Base-by-base conservation (phyloP, 2,888 invertebrate genomes). In the Homarus gammarus region DNA sequence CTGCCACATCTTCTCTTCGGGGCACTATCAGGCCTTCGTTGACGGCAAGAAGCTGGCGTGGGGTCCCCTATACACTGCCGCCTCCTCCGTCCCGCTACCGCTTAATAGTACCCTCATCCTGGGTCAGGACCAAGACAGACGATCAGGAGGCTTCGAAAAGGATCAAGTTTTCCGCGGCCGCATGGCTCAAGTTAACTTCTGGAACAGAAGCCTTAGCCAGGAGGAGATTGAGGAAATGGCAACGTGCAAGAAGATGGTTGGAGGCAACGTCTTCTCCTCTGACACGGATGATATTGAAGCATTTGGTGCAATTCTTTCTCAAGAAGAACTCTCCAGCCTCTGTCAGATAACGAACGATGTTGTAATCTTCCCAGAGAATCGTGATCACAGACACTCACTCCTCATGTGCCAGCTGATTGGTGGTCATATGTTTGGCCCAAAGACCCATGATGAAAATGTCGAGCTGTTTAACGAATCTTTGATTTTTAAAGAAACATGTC, bases 331-430 rank as follows among this genome's bases (percentile, higher is more conserved):
- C 5, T 31, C 40, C 31, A 31, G n/a, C 2, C 73, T 89, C 27
- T 89, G 89, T 61, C 33, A 85, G 64, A 44, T 56, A 31, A 36
- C 64, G 2, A 77, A n/a, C 6, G 64, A 68, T n/a, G 79, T 61
- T 40, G 83, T 89, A 2, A 85, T 89, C n/a, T 81, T 89, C 12
- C 89, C 89, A 10, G 89, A 85, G 61, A 27, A 51, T 6, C n/a
- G 85, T 2, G 36, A 83, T 31, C 27, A 84, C n/a, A 27, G n/a
- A 8, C 73, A 81, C 1, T 89, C 89, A 0, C 12, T 22, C 22
- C 56, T 51, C 2, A 33, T 51, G 22, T 89, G 89, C 31, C 40
- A 56, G 0, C 33, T 77, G 6, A 36, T 81, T 12, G 89, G 89
- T 27, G 68, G 68, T 75, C 73, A 85, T 3, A 40, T 85, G 18